Base-by-base conservation (phyloP, 1,140 invertebrate genomes). In the Sminthurides bifidus region DNA sequence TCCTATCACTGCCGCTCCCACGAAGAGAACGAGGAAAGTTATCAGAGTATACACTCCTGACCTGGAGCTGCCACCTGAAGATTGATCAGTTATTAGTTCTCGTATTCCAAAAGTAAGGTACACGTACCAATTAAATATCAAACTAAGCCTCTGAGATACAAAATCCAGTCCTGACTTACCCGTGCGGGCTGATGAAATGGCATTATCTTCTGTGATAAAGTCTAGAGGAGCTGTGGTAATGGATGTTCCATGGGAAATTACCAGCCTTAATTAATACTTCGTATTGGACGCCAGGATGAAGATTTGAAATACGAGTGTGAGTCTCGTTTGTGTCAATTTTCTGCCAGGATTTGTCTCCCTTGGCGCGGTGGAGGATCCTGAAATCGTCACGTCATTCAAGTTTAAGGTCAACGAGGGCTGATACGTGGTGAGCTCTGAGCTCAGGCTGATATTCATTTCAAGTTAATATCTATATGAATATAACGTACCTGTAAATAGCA, bases 261-360 rank as follows among this genome's bases (percentile, higher is more conserved):
- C 82, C 83, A 26, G 85, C 83, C 69, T 87, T 89, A 0, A 88
- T 77, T 8, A 85, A 81, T 52, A 82, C 78, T 68, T 88, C 85
- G 68, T 89, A 89, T 15, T 75, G 74, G 17, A 79, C 75, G 58
- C 82, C 82, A 52, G 82, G 79, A 66, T 81, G 79, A 15, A 88
- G 72, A 21, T 80, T 78, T 24, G 74, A 75, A 24, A 89, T 77
- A 54, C 75, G 77, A 38, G 85, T 74, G 65, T 74, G 78, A 38
- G 78, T 83, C 54, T 78, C 75, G 61, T 81, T 76, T 21, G 84
- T 85, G 69, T 87, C 84, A 63, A 83, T 75, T 66, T 82, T 81
- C 5, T 81, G 59, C 12, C 52, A 64, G 21, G 75, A 60, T 65
- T 73, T 68, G 8, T 69, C 60, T 3, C 74, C 74, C 2, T 68